These are phyloP conservation scores for Agrochola circellaris DNA, from an alignment of 2,888 invertebrate species.

Conservation along the genomic window DNA sequence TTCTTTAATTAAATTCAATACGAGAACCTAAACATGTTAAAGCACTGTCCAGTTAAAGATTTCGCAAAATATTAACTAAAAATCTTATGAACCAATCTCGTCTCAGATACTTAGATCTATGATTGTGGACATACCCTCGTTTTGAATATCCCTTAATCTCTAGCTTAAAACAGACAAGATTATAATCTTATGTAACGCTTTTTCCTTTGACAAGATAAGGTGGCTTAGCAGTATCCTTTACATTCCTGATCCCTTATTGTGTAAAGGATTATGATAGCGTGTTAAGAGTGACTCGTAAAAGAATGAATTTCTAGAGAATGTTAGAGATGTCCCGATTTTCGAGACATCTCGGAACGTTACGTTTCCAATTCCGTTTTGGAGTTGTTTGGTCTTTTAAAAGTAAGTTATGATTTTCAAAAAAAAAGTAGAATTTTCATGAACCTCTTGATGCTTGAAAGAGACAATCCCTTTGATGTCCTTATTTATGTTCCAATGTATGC, in stretches of 20 bases:
- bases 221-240: constrained; percentile 31
- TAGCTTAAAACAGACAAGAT: constrained; percentile 43
- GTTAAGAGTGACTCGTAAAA: background rate
- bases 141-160: constrained; percentile 44
- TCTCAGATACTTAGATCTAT: constrained; percentile 7
- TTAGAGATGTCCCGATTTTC: constrained; percentile 40
- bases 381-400: background rate
- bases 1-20: background rate
- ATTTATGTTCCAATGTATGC: background rate
- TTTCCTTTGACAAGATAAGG: constrained; percentile 33
- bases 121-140: constrained; percentile 39
- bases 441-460: no score
- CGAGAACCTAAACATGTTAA: background rate
- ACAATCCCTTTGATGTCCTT: background rate
- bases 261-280: constrained; percentile 23
- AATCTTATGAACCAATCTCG: background rate
- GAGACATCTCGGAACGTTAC: constrained; percentile 37
- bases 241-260: constrained; percentile 11
- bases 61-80: constrained; percentile 11
- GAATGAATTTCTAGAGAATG: constrained; percentile 10
- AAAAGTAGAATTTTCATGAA: no score
- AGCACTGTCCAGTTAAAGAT: background rate
- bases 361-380: background rate
- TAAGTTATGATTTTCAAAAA: background rate
- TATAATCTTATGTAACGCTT: constrained; percentile 35